Conservation (phyloP, 2,888 invertebrate species). For the Andrena minutula region DNA sequence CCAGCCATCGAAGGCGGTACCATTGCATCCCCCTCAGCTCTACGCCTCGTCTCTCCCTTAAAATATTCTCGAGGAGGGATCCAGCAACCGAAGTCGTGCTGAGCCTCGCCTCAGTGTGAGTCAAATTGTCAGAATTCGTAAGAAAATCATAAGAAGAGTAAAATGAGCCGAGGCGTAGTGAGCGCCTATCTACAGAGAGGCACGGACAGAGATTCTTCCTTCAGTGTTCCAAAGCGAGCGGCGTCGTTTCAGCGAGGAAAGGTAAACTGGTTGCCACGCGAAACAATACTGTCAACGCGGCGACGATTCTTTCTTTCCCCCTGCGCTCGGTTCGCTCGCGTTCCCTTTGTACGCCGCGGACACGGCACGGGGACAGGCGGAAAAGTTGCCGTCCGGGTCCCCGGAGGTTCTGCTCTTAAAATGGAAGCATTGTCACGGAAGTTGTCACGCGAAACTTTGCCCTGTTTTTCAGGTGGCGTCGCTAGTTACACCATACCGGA, state of each 20-base stretch:
- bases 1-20: no score
- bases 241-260: constrained; percentile 7
- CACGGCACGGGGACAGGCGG: neutral
- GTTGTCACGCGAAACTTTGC: constrained; percentile 52
- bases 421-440: constrained; percentile 40
- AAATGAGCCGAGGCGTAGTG: no score
- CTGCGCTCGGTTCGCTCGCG: neutral
- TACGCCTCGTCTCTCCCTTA: no score
- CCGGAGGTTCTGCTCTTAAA: constrained; percentile 50
- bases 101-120: no score
- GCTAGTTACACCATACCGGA: constrained; percentile 87
- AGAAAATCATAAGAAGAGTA: no score
- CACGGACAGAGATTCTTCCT: neutral
- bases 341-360: neutral
- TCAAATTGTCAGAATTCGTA: no score
- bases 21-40: no score
- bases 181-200: no score
- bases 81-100: no score
- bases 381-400: constrained; percentile 26
- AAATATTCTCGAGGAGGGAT: no score
- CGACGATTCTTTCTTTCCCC: constrained; percentile 27
- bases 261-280: constrained; percentile 24
- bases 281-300: constrained; percentile 41
- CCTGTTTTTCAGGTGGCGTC: constrained; percentile 85
- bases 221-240: constrained; percentile 11